phyloP scores from a whole-genome alignment of 2,797 vertebrate species.

The Tiaroga cobitis region DNA sequence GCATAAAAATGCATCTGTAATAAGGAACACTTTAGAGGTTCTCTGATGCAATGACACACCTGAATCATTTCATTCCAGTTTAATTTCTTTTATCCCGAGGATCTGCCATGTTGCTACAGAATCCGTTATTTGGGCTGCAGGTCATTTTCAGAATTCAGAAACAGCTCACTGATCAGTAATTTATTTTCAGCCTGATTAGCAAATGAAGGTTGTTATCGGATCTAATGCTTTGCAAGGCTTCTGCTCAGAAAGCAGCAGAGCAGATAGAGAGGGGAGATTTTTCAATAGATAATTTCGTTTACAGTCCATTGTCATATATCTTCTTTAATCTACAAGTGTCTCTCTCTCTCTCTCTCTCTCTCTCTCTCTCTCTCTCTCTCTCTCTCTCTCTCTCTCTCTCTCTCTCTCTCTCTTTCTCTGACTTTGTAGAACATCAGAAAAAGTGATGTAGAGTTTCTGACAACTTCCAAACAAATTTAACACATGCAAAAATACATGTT shows the following conservation, averaged over 20 bases:
- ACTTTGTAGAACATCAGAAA: neutral
- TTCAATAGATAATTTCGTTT: slow-evolving; percentile 63
- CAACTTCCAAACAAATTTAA: neutral
- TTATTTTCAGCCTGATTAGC: slow-evolving; percentile 86
- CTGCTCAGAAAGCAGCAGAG: slow-evolving; percentile 58
- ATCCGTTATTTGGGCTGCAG: slow-evolving; percentile 75
- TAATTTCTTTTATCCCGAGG: slow-evolving; percentile 48
- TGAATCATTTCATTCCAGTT: slow-evolving; percentile 17
- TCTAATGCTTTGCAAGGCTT: slow-evolving; percentile 64
- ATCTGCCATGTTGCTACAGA: slow-evolving; percentile 51
- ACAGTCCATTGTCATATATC: slow-evolving; percentile 21
- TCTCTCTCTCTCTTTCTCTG: neutral
- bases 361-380: no score
- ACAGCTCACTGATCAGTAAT: slow-evolving; percentile 87
- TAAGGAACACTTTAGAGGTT: slow-evolving; percentile 35
- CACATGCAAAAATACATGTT: neutral
- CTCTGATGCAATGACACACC: slow-evolving; percentile 16
- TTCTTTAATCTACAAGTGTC: neutral
- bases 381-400: neutral
- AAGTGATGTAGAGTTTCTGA: neutral
- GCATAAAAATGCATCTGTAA: slow-evolving; percentile 25
- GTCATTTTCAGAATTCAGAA: slow-evolving; percentile 80
- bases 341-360: no score
- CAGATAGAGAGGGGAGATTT: slow-evolving; percentile 61
- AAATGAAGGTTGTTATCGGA: slow-evolving; percentile 83